phyloP scores from a whole-genome alignment of 2,113 vertebrate genomes.

The Origma solitaria region DNA sequence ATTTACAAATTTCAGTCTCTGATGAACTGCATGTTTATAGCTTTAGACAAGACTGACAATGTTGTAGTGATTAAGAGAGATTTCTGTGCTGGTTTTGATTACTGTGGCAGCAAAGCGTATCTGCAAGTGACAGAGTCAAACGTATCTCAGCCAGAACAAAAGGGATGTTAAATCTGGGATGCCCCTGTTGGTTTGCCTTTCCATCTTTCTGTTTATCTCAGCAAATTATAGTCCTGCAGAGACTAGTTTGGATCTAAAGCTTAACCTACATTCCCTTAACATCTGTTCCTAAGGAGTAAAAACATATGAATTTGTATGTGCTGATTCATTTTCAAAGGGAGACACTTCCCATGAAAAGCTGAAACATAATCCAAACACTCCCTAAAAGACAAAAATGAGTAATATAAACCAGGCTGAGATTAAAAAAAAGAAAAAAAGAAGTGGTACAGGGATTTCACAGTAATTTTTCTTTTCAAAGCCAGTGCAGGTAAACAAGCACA shows the following conservation, averaged over 20 bases:
- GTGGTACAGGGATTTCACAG: neutral
- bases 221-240: constrained; percentile 37
- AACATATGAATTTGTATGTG: constrained; percentile 16
- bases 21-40: neutral
- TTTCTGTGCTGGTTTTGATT: constrained; percentile 31
- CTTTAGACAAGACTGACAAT: neutral
- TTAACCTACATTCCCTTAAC: constrained; percentile 40
- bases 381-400: neutral
- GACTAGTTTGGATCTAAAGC: constrained; percentile 40
- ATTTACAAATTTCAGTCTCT: neutral
- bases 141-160: constrained; percentile 35
- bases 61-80: neutral
- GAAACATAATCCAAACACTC: neutral
- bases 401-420: neutral
- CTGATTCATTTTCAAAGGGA: constrained; percentile 14
- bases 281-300: constrained; percentile 38
- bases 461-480: neutral
- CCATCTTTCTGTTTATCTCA: constrained; percentile 39
- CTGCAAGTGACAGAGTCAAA: neutral
- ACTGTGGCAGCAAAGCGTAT: neutral
- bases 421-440: neutral
- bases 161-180: constrained; percentile 33
- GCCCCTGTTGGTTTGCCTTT: constrained; percentile 32
- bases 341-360: neutral
- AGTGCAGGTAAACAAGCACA: neutral